Evolutionary conservation across 2,113 vertebrate genomes (phyloP), one percentile per base, ranked within the genome.

Genomic region (Tenebrosternarchus preto): DNA sequence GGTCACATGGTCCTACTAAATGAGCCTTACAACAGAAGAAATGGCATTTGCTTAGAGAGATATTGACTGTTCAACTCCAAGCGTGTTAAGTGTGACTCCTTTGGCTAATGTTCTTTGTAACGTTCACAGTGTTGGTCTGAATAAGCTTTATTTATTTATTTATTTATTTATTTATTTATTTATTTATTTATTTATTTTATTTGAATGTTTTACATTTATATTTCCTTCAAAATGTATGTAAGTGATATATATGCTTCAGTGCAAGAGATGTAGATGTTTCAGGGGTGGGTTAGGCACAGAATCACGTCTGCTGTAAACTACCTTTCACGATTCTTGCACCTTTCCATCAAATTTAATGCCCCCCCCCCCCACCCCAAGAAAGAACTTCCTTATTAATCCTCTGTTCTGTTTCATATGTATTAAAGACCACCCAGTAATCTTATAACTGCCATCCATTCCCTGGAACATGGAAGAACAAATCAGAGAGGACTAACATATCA

Each of bases 401-500:
- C 72, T 76, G 71, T 60, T 84, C 81, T 71, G 71, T 75, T 73
- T 71, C 75, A 82, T 85, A 64, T 84, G 81, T 86, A 36, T 82
- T 85, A 84, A 78, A 91, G 80, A 81, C 76, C 74, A 85, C 71
- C 67, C 8, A 5, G 85, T 89, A 89, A 91, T 90, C 85, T 84
- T 81, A 79, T 72, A 86, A 87, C 83, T 81, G 71, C 73, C 80
- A 83, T 71, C 74, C 55, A 24, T 87, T 61, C 36, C 78, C 74
- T 77, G 80, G 80, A 79, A 85, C 76, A 73, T 80, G 3, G 12
- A 75, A 80, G 27, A 73, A 85, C 79, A 77, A 89, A 86, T 88
- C 84, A 73, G 19, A 61, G 64, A 78, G 20, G 80, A 80, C 83
- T 69, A 76, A 82, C 82, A 73, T 70, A 78, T 71, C 81, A 20